These are phyloP conservation scores for Kryphioiulus occultus DNA, from an alignment of 2,888 invertebrate genomes.

Conservation along the genomic window DNA sequence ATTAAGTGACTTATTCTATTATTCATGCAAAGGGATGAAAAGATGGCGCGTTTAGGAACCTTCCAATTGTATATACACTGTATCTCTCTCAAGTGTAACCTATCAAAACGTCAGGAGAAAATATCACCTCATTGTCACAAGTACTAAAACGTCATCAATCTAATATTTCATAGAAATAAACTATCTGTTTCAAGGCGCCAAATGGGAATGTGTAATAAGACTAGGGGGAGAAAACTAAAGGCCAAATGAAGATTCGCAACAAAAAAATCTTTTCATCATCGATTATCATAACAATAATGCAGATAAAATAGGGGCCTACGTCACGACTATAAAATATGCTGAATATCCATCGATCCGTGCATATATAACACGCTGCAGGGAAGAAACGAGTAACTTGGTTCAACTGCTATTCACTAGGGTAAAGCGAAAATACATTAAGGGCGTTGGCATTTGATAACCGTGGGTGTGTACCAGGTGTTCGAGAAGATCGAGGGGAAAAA, in stretches of 20 bases:
- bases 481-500: slow-evolving; percentile 3
- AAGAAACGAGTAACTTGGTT: neutral
- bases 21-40: neutral
- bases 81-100: slow-evolving; percentile 13
- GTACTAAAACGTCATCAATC: neutral
- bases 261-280: slow-evolving; percentile 27
- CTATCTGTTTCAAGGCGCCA: neutral
- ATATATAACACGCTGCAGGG: neutral
- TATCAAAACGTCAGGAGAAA: neutral
- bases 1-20: neutral
- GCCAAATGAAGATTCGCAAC: slow-evolving; percentile 8
- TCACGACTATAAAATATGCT: slow-evolving; percentile 40
- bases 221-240: neutral
- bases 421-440: slow-evolving; percentile 41
- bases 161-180: neutral
- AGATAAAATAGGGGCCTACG: slow-evolving; percentile 14
- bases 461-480: slow-evolving; percentile 45
- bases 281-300: slow-evolving; percentile 36
- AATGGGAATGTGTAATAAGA: neutral
- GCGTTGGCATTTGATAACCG: slow-evolving; percentile 42
- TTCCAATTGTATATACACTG: neutral
- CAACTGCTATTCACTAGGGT: slow-evolving; percentile 21
- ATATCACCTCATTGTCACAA: neutral
- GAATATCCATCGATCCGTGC: slow-evolving; percentile 36
- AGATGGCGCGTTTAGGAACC: neutral